Conservation (phyloP, 2,797 vertebrate species). For the Todus mexicanus region DNA sequence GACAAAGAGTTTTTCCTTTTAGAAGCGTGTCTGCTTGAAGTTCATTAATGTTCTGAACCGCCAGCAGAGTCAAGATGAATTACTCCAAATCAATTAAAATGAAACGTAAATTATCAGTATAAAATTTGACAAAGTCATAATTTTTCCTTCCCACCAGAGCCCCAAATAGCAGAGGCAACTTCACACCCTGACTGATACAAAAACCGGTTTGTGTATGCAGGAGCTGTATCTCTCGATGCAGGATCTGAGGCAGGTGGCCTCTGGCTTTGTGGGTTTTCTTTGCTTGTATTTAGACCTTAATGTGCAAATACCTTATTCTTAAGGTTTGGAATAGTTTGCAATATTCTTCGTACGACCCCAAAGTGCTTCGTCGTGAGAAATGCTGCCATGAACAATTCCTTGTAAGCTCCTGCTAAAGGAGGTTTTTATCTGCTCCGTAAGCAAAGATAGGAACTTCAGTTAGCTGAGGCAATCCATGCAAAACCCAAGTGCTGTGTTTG, state of each 20-base stretch:
- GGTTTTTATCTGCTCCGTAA: not conserved
- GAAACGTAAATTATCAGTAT: not conserved
- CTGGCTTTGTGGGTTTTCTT: not conserved
- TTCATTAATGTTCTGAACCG: not conserved
- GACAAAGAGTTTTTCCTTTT: not conserved
- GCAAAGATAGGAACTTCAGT: not conserved
- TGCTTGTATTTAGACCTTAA: not conserved
- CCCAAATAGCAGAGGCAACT: not conserved
- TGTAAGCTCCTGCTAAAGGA: not conserved
- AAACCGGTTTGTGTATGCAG: not conserved
- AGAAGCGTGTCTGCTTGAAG: not conserved
- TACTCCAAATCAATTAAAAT: not conserved
- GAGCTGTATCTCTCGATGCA: not conserved
- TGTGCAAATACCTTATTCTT: not conserved
- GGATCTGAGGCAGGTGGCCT: not conserved
- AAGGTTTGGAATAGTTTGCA: not conserved
- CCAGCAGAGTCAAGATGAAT: not conserved
- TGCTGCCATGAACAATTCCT: not conserved
- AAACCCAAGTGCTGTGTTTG: not conserved
- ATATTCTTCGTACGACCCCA: not conserved
- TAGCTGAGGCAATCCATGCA: not conserved
- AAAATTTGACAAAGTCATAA: not conserved
- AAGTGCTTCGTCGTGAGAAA: not conserved
- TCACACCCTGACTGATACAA: not conserved
- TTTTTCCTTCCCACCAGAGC: not conserved